These are phyloP conservation scores for Holacanthella duospinosa DNA, from an alignment of 2,888 invertebrate species.

Conservation along the genomic window DNA sequence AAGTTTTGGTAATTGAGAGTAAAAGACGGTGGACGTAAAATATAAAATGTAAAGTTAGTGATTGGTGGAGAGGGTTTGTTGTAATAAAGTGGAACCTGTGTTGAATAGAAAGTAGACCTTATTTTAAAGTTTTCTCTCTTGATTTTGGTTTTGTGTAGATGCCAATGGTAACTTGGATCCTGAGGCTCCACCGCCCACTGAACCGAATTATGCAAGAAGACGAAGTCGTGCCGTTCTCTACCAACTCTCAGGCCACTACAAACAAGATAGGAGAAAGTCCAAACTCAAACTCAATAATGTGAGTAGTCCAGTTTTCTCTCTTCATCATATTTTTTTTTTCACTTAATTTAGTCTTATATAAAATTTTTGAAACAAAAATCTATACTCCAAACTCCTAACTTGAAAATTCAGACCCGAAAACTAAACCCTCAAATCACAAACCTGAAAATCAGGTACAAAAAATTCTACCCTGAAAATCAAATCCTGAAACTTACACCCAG, in stretches of 20 bases:
- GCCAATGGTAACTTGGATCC: constrained; percentile 67
- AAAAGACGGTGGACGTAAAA: too few species aligned
- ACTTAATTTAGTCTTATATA: too few species aligned
- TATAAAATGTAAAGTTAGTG: not conserved
- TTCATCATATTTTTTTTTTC: too few species aligned
- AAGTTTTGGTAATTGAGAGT: too few species aligned
- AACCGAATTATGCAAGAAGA: constrained; percentile 76
- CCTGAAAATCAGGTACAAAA: too few species aligned
- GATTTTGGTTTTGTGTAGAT: constrained; percentile 49
- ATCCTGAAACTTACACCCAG: too few species aligned
- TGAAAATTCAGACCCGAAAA: too few species aligned
- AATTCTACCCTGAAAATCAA: too few species aligned
- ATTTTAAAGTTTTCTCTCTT: constrained; percentile 4
- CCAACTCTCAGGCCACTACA: constrained; percentile 93
- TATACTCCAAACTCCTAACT: too few species aligned
- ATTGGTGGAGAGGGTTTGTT: not conserved
- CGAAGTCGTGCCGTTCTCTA: constrained; percentile 90
- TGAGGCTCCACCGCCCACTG: constrained; percentile 55
- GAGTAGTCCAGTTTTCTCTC: constrained; percentile 46
- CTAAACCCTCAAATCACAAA: too few species aligned
- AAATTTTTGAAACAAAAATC: too few species aligned
- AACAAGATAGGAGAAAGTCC: constrained; percentile 71
- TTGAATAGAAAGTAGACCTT: not conserved
- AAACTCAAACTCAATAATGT: constrained; percentile 92
- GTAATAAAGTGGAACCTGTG: not conserved